Evolutionary conservation across 92 coral and sea anemone genomes (phyloP), one percentile per base, ranked within the genome.

Genomic region (Nematostella vectensis): DNA sequence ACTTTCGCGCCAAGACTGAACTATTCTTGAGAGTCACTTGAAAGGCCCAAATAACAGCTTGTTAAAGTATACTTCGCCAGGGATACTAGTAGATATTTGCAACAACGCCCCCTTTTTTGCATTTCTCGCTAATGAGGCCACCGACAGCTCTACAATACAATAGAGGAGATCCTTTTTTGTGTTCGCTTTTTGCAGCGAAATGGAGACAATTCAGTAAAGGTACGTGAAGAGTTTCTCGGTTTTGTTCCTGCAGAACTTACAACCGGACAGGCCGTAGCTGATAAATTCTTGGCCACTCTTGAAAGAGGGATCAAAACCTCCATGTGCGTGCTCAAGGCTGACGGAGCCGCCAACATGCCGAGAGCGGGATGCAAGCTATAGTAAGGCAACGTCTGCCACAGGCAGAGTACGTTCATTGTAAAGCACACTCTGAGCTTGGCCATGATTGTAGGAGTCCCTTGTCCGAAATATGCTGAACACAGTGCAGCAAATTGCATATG

Each of bases 291-390:
- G 70, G 49, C 58, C 40, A 47, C 70, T 29, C 75, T 38, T 23
- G 70, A 53, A 47, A 62, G 70, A 58, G 58, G 57, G 47, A 53
- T 53, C 29, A 47, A 57, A 48, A 51, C 57, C 55, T 52, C 57
- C 23, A 68, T 68, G 69, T 61, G 74, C 47, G 74, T 68, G 69
- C 74, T 57, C 47, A 68, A 68, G 68, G 57, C 57, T 68, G 74
- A 68, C 74, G 74, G 74, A 53, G 75, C 75, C 68, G 75, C 75
- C 55, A 68, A 68, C 59, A 68, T 68, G 75, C 57, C 75, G 57
- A 69, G 59, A 59, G 75, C 48, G 75, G 75, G 47, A 68, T 68
- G 70, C 75, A 68, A 68, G 75, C 75, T 47, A 68, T 68, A 63
- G 59, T 68, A 58, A 68, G 59, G 55, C 75, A 68, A 62, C 75